Evolutionary conservation across 2,113 vertebrate species (phyloP).

Genomic region (Nannobrachium achirus): DNA sequence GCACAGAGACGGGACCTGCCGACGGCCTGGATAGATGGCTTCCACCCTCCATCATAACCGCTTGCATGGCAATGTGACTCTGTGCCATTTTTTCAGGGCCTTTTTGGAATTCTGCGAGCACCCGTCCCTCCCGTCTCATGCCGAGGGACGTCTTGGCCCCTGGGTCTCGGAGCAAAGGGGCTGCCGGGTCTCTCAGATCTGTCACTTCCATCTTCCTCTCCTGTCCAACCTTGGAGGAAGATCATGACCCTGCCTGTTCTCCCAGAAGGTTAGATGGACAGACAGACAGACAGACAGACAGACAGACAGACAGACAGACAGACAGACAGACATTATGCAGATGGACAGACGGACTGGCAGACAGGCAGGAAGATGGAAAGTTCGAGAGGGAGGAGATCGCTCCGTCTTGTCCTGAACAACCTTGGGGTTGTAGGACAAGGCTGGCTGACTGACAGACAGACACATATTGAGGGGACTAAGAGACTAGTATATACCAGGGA

Average conservation of each 20-base stretch:
- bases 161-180: not conserved
- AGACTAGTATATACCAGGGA: too few species aligned
- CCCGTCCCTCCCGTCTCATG: not conserved
- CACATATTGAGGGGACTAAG: too few species aligned
- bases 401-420: too few species aligned
- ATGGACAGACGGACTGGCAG: too few species aligned
- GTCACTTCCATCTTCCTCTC: conserved; percentile 36
- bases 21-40: not conserved
- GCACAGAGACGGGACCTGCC: conserved; percentile 17
- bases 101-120: conserved; percentile 2
- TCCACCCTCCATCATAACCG: conserved; percentile 34
- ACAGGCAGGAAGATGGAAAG: too few species aligned
- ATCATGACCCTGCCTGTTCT: conserved; percentile 26
- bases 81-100: conserved; percentile 19
- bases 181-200: conserved; percentile 32
- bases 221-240: conserved; percentile 37
- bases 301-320: conserved; percentile 31
- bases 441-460: too few species aligned
- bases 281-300: not conserved
- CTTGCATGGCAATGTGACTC: conserved; percentile 42
- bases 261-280: conserved; percentile 24
- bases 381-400: too few species aligned
- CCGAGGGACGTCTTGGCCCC: not conserved
- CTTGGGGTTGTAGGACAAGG: too few species aligned
- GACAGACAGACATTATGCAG: too few species aligned